phyloP scores from a whole-genome alignment of 1,140 invertebrate genomes.

The Kradibia gibbosae region DNA sequence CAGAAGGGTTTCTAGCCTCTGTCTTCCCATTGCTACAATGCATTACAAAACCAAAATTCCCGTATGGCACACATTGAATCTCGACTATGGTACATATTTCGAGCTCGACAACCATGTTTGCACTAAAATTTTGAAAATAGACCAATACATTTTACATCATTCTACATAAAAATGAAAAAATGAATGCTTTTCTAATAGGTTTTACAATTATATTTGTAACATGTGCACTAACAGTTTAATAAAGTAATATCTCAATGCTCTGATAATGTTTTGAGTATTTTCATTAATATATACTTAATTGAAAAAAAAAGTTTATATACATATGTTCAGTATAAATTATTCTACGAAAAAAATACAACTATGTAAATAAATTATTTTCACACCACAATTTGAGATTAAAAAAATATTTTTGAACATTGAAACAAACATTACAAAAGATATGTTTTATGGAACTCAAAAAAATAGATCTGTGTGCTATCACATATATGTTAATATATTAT shows the following conservation, averaged over 20 bases:
- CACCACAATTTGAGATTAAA: neutral
- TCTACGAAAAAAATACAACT: neutral
- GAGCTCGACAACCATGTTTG: constrained; percentile 49
- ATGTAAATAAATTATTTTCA: constrained; percentile 39
- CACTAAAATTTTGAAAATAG: constrained; percentile 39
- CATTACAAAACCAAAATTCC: too few species aligned
- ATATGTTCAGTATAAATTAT: neutral
- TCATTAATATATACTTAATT: too few species aligned
- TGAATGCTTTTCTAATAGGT: too few species aligned
- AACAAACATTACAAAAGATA: constrained; percentile 35
- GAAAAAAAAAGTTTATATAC: too few species aligned
- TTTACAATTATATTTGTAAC: neutral
- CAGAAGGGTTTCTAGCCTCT: constrained; percentile 70
- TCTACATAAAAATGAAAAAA: too few species aligned
- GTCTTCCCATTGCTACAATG: constrained; percentile 73
- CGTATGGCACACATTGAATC: constrained; percentile 30
- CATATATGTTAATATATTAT: constrained; percentile 49
- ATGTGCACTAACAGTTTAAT: too few species aligned
- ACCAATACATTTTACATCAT: neutral
- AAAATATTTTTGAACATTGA: constrained; percentile 11
- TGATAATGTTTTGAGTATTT: too few species aligned
- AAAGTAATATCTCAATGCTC: too few species aligned
- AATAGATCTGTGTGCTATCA: constrained; percentile 35
- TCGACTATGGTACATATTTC: constrained; percentile 38
- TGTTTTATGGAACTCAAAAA: constrained; percentile 43